Base-by-base conservation (phyloP, 2,888 invertebrate species). In the Xestia ashworthii region DNA sequence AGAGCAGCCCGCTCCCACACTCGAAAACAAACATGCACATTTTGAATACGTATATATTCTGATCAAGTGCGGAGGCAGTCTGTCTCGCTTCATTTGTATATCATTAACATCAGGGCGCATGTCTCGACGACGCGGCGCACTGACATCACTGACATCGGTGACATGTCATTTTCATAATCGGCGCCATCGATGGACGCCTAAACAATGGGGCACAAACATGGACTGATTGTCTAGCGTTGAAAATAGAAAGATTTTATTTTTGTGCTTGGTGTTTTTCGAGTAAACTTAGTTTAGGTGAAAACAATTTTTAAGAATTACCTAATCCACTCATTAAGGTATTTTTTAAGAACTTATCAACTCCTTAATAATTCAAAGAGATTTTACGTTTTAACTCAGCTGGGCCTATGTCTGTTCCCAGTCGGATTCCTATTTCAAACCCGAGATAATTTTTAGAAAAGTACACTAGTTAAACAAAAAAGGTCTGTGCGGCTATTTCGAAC, bases 141-240 rank as follows among this genome's bases (percentile, higher is more conserved):
- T 87, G 85, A 83, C 87, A 75, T 70, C 67, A 64, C n/a, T 87
- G 85, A 83, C 87, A 74, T 68, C 65, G 38, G 67, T 92, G 93
- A 94, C 93, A 92, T 89, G 92, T 88, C 89, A 94, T 95, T 95
- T 94, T 93, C 92, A 95, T 95, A 95, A 94, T 95, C 93, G 91
- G 89, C 89, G 89, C 80, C 85, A 90, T 90, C 87, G 90, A 87
- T 71, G 80, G 73, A 73, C 82, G 88, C 77, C 78, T 85, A 67
- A 86, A 86, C 80, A 84, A 78, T 53, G 53, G 46, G 64, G 83
- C 48, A 79, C 79, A 83, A 86, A 79, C 60, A 86, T 19, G 50
- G 41, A 66, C 58, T 71, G 64, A 64, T 73, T 77, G 58, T 83
- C 55, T 67, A 70, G 44, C 16, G 41, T 60, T 65, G 38, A 32